Base-by-base conservation (phyloP, 2,113 vertebrate species). In the Hepsetus odoe region DNA sequence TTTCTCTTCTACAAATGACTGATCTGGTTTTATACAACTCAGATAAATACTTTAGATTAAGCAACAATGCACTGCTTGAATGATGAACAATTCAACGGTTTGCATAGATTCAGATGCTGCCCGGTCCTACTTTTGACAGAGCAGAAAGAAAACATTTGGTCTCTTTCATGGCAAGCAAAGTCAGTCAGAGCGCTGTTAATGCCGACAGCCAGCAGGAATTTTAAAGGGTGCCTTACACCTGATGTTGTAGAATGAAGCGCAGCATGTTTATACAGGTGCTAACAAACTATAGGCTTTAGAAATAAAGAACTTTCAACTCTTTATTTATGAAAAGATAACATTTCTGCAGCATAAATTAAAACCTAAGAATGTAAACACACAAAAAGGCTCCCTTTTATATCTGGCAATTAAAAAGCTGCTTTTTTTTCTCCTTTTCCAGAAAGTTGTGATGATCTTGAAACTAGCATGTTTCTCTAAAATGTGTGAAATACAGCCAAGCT, bases 191-290 rank as follows among this genome's bases (percentile, higher is more conserved):
- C 22, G 18, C 8, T 66, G n/a, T 6, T 38, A 53, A 49, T 38
- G n/a, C 58, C 35, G 35, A 46, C 16, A 55, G 24, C 65, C 49
- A 14, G 26, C 51, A 44, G 22, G 58, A 35, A 49, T 71, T 12
- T 62, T 53, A 76, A 76, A 67, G 35, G 26, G 28, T 49, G 71
- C 16, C 70, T 58, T 74, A 24, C 62, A 73, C 61, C 77, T 68
- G 71, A 49, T 61, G 62, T 80, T 80, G 67, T 68, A 59, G 71
- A 53, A 44, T 9, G 22, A 53, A 35, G 6, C 73, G 10, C 46
- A 35, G 24, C 12, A 30, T 67, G 61, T 80, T 80, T 80, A 59
- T n/a, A 65, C 78, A 80, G 78, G 61, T 74, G 64, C 28, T 28
- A 46, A 6, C 5, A 38, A 46, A 72, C 44, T 33, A 20, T 24